Conservation (phyloP, 1,140 invertebrate genomes). For the Lepidostoma basale region DNA sequence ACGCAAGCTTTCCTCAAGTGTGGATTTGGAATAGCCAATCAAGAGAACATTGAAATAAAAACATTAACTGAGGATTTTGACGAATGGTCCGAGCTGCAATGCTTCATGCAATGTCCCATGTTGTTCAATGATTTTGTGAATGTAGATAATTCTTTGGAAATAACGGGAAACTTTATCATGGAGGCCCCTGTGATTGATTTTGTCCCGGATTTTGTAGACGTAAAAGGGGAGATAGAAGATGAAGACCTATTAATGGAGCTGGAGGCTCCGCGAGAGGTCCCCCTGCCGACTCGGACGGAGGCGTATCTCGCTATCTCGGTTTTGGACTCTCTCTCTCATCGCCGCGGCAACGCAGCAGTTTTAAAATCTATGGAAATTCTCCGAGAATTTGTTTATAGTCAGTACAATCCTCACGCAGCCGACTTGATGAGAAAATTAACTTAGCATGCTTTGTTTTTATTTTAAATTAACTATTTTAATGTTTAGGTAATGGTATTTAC, state of each 20-base stretch:
- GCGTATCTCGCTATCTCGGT: conserved; percentile 14
- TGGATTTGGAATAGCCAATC: neutral
- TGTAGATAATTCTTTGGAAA: conserved; percentile 9
- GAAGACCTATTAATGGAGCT: neutral
- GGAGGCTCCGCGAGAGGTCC: neutral
- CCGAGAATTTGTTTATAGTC: conserved; percentile 5
- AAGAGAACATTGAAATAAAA: neutral
- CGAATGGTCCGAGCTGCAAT: conserved; percentile 15
- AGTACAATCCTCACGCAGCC: conserved; percentile 1
- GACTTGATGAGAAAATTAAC: conserved; percentile 6
- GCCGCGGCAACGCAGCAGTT: neutral
- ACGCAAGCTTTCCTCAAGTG: conserved; percentile 1
- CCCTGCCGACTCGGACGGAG: conserved; percentile 1
- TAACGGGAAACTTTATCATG: neutral
- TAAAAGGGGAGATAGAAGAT: neutral
- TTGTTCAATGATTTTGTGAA: conserved; percentile 21
- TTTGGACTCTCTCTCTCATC: neutral
- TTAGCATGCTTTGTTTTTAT: too few relatives aligned
- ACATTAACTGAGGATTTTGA: conserved; percentile 4
- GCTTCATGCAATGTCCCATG: conserved; percentile 4
- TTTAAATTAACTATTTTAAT: too few relatives aligned
- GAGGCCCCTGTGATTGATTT: neutral
- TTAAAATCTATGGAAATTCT: conserved; percentile 17
- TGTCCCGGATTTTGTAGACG: conserved; percentile 10
- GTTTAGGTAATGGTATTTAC: conserved; percentile 32